Conservation (phyloP, 1,140 invertebrate species). For the Drosophila lacteicornis region DNA sequence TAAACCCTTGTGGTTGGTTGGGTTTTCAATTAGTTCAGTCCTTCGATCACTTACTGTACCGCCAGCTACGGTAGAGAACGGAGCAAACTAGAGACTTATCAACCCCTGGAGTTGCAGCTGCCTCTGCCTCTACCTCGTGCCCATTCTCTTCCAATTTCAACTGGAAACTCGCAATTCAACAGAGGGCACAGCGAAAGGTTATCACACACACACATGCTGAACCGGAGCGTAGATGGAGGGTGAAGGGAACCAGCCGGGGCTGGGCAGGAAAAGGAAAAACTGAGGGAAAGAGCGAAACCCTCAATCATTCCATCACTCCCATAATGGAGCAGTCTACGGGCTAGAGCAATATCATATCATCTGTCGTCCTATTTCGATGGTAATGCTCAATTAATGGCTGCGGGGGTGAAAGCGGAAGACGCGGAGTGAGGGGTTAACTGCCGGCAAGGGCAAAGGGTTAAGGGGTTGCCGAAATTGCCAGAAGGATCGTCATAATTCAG, state of each 20-base stretch:
- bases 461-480: slow-evolving; percentile 13
- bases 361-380: slow-evolving; percentile 23
- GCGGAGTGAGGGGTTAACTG: not conserved
- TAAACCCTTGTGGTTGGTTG: slow-evolving; percentile 8
- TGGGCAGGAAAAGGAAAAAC: slow-evolving; percentile 12
- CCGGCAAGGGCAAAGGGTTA: slow-evolving; percentile 14
- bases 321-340: slow-evolving; percentile 30
- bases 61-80: slow-evolving; percentile 6
- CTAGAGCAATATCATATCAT: slow-evolving; percentile 29
- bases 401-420: slow-evolving; percentile 13
- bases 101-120: slow-evolving; percentile 73
- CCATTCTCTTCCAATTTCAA: slow-evolving; percentile 38
- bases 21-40: slow-evolving; percentile 19
- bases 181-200: slow-evolving; percentile 60
- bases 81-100: slow-evolving; percentile 31
- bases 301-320: slow-evolving; percentile 56
- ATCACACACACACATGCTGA: slow-evolving; percentile 44
- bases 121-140: slow-evolving; percentile 33
- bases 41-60: slow-evolving; percentile 18
- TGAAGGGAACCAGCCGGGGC: not conserved
- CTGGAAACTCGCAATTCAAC: slow-evolving; percentile 40
- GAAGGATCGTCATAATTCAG: slow-evolving; percentile 14
- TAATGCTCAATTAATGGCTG: slow-evolving; percentile 43
- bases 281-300: slow-evolving; percentile 29
- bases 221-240: not conserved